A percentile compares a stretch with the other conserved stretches of the same genome.
Evolutionary conservation across 2,113 vertebrate species (phyloP).

Genomic region (Chunga burmeisteri): DNA sequence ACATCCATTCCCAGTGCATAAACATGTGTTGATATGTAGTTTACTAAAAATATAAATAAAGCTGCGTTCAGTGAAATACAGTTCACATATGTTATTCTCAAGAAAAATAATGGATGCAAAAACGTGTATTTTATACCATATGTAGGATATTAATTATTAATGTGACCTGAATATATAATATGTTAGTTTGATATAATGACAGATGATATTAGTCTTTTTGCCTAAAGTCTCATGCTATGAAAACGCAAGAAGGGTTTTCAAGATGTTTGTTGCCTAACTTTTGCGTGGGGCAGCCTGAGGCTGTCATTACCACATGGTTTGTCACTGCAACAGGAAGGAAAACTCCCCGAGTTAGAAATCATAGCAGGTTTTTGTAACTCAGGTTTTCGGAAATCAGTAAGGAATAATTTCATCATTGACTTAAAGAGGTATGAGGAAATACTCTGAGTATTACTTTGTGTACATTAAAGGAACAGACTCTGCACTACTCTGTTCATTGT

Average conservation of each 20-base stretch:
- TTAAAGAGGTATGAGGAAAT: not conserved
- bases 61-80: not conserved
- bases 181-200: slow-evolving; percentile 14
- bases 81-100: not conserved
- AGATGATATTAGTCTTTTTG: slow-evolving; percentile 27
- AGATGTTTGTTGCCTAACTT: slow-evolving; percentile 2
- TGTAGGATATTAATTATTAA: slow-evolving; percentile 43
- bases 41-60: slow-evolving; percentile 28
- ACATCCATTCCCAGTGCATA: not conserved
- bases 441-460: not conserved
- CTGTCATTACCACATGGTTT: not conserved
- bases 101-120: slow-evolving; percentile 16
- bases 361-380: not conserved
- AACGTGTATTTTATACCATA: slow-evolving; percentile 2
- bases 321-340: not conserved
- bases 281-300: not conserved
- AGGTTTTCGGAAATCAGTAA: not conserved
- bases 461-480: not conserved
- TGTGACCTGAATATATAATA: slow-evolving; percentile 26
- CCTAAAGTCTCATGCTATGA: not conserved
- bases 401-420: not conserved
- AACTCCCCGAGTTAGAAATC: not conserved
- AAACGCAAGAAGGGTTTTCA: slow-evolving; percentile 40
- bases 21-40: not conserved
- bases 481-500: not conserved